Conservation (phyloP, 1,140 invertebrate species). For the Plectrocnemia conspersa region DNA sequence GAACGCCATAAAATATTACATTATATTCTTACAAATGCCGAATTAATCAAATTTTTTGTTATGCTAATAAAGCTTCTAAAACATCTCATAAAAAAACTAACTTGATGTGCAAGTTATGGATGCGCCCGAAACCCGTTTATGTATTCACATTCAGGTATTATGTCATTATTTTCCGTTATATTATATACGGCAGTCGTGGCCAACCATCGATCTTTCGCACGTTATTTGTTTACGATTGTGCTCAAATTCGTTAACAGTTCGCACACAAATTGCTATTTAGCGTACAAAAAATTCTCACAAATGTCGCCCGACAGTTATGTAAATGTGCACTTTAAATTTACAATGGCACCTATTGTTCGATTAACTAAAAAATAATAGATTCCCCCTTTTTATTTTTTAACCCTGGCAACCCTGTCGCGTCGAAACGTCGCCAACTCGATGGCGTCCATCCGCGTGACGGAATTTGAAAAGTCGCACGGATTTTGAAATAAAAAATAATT, state of each 20-base stretch:
- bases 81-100: too few relatives aligned
- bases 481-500: too few relatives aligned
- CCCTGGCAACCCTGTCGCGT: too few relatives aligned
- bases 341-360: background rate
- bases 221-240: background rate
- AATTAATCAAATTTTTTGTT: background rate
- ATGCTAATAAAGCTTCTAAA: background rate
- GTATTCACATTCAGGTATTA: conserved; percentile 13
- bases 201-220: background rate
- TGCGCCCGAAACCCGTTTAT: conserved; percentile 3
- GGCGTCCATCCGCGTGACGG: background rate
- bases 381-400: too few relatives aligned
- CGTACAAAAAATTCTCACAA: background rate
- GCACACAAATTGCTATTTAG: background rate
- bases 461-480: too few relatives aligned
- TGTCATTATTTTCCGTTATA: conserved; percentile 23
- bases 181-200: conserved; percentile 1
- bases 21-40: background rate
- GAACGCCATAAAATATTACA: background rate
- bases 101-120: background rate
- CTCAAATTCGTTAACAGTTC: background rate
- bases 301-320: background rate
- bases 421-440: background rate
- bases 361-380: too few relatives aligned
- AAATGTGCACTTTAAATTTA: background rate